These are phyloP conservation scores for Cheilosia scutellata DNA, from an alignment of 2,888 invertebrate species.

Conservation along the genomic window DNA sequence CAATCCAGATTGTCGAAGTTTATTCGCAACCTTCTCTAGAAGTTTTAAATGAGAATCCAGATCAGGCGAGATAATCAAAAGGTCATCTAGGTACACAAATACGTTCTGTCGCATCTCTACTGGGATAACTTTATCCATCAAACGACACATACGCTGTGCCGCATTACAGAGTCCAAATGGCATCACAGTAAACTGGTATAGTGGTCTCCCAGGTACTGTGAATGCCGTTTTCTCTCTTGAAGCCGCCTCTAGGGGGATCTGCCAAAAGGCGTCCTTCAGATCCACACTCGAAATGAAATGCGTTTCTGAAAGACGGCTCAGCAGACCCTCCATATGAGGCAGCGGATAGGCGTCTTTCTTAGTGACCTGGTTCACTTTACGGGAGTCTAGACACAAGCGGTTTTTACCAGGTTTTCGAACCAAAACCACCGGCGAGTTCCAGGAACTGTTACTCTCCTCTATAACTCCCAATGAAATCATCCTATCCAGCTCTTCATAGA, in stretches of 20 bases:
- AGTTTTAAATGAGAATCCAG: slow-evolving; percentile 6
- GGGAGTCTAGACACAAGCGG: slow-evolving; percentile 44
- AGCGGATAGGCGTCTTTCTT: slow-evolving; percentile 36
- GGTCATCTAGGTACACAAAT: slow-evolving; percentile 14
- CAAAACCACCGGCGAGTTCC: slow-evolving; percentile 48
- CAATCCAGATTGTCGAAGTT: neutral
- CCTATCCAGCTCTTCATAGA: slow-evolving; percentile 41
- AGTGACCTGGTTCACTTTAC: slow-evolving; percentile 41
- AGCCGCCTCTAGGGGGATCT: slow-evolving; percentile 15
- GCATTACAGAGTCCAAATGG: slow-evolving; percentile 45
- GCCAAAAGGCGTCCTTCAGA: slow-evolving; percentile 50
- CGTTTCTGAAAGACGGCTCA: slow-evolving; percentile 5
- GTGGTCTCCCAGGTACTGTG: slow-evolving; percentile 43
- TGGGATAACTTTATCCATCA: slow-evolving; percentile 9
- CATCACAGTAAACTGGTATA: slow-evolving; percentile 49
- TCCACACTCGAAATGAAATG: slow-evolving; percentile 13
- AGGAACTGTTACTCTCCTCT: slow-evolving; percentile 47
- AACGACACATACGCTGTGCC: neutral
- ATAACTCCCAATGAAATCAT: slow-evolving; percentile 48
- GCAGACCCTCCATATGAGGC: slow-evolving; percentile 39
- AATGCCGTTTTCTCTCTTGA: slow-evolving; percentile 49
- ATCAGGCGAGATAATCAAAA: slow-evolving; percentile 1
- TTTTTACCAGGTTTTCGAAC: slow-evolving; percentile 57
- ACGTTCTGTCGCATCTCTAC: neutral
- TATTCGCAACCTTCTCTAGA: neutral